Evolutionary conservation across 2,888 invertebrate species (phyloP), one percentile per base, ranked within the genome.

Genomic region (Ectropis crepuscularia): DNA sequence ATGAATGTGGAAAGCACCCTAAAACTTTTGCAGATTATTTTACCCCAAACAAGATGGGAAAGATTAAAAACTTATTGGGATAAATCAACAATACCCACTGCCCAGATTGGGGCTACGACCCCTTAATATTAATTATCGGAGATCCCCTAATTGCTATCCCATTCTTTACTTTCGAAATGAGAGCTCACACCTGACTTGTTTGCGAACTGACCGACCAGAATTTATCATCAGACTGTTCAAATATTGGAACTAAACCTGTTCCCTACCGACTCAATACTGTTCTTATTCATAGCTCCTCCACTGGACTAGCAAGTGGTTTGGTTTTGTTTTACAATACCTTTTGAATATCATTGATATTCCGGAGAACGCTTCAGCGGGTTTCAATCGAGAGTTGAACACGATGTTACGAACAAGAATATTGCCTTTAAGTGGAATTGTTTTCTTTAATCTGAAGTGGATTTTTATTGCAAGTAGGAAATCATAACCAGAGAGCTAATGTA

Each of bases 111-210:
- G 89, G 89, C 78, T 80, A 81, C 79, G 74, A 78, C 83, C 91
- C 90, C 87, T 72, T 86, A 89, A 90, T 90, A 88, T 88, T 89
- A 87, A 90, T 91, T 90, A 91, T 74, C 65, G 63, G 72, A 78
- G 80, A 87, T 82, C 88, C 88, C 89, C 87, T 90, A 91, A 90
- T 91, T 90, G 88, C 83, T 73, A 75, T 74, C 79, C 73, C 81
- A 79, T 78, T 88, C 87, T 71, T 71, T 65, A 50, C 69, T 74
- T 74, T 76, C 75, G 78, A 83, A 82, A 89, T 86, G 81, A 83
- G 83, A 83, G 79, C 72, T 78, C 79, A 83, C 90, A 90, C 89
- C 89, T 89, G 89, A 90, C 85, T 90, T 87, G 80, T 75, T 80
- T 77, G 71, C 39, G 12, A 39, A 28, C 16, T 28, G 16, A 28